Evolutionary conservation across 2,113 vertebrate species (phyloP), one percentile per base, ranked within the genome.

Genomic region (Scatophagus argus): DNA sequence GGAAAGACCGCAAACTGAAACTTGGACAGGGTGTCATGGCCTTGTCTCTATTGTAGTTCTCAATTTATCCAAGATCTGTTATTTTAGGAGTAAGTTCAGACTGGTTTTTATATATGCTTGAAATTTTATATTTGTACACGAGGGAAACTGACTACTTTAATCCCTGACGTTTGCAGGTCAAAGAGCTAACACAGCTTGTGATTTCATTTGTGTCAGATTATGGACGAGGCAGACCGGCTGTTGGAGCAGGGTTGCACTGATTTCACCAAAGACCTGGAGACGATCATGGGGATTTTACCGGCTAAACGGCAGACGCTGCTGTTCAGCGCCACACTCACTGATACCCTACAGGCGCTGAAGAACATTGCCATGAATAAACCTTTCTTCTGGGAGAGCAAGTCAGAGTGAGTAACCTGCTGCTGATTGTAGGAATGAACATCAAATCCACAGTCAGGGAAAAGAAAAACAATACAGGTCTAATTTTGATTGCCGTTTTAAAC

Each of bases 271-370:
- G 98, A 99, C 91, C 93, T 99, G 92, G 96, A 99, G 78, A 90
- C 94, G 67, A 97, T 99, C 51, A 83, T 99, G 85, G 91, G 76
- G 0, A 90, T 89, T 0, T 63, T 98, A 4, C 98, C 97, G 0
- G 83, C 93, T 0, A 93, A 82, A 41, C 90, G 98, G 0, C 98
- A 99, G 78, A 99, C 98, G 0, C 77, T 99, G 79, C 95, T 99
- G 1, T 98, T 99, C 94, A 99, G 97, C 0, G 98, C 98, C 87
- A 99, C 98, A 0, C 94, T 99, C 0, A 99, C 96, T 0, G 96
- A 96, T 82, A 97, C 97, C 0, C 93, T 99, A 55, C 89, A 91
- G 2, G 93, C 97, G 80, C 95, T 99, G 9, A 92, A 95, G 86
- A 88, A 68, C 66, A 94, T 99, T 55, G 97, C 97, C 6, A 92